Conservation (phyloP, 2,888 invertebrate species). For the Scrobipalpa costella region DNA sequence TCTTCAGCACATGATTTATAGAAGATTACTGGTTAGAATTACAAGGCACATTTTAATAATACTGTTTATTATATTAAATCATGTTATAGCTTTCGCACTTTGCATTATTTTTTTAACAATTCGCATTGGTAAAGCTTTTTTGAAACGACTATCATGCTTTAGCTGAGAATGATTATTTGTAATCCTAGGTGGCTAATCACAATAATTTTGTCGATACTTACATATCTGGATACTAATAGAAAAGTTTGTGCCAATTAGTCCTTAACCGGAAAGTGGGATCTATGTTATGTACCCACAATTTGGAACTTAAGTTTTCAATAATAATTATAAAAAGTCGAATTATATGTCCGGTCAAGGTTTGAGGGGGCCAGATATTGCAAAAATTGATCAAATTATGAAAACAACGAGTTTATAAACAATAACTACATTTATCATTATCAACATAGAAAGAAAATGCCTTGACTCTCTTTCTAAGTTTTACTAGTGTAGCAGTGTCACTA, state of each 20-base stretch:
- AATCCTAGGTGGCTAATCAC: not conserved
- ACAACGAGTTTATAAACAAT: not conserved
- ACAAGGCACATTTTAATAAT: not conserved
- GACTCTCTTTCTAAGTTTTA: not conserved
- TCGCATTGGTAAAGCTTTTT: not conserved
- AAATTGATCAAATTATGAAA: not conserved
- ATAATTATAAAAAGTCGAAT: too few relatives aligned
- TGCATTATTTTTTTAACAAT: not conserved
- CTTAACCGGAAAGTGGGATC: too few relatives aligned
- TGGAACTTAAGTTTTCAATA: too few relatives aligned
- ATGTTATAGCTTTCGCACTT: not conserved
- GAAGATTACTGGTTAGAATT: not conserved
- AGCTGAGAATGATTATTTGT: too few relatives aligned
- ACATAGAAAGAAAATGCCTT: not conserved
- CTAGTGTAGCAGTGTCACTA: not conserved
- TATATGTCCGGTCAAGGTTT: not conserved
- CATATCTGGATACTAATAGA: not conserved
- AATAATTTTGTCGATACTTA: not conserved
- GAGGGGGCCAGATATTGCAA: not conserved
- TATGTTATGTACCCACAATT: too few relatives aligned
- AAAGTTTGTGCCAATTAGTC: too few relatives aligned
- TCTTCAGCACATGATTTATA: not conserved
- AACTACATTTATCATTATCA: not conserved
- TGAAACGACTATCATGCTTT: too few relatives aligned
- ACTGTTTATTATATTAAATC: too few relatives aligned